Percentiles rank a stretch among this genome's conserved stretches.
These are phyloP conservation scores for Acanthaster planci DNA, from an alignment of 35 echinoderm and acorn worm species.

Conservation along the genomic window DNA sequence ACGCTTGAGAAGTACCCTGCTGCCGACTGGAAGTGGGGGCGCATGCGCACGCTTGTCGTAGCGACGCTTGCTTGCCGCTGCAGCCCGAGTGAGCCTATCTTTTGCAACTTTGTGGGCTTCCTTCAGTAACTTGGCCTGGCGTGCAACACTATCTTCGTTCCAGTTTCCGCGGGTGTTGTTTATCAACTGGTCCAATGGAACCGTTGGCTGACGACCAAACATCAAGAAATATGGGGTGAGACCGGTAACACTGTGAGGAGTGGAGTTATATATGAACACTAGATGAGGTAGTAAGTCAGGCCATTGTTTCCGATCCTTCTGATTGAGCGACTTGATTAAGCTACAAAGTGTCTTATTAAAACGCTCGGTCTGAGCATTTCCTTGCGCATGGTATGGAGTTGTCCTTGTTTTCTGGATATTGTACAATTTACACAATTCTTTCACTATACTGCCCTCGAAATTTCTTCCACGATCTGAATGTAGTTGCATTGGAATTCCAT, in stretches of 20 bases:
- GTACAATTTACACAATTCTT: slow-evolving; percentile 66
- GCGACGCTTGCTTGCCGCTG: neutral
- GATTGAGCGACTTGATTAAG: slow-evolving; percentile 40
- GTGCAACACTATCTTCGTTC: neutral
- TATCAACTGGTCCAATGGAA: neutral
- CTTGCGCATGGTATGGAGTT: slow-evolving; percentile 69
- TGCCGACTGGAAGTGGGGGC: neutral
- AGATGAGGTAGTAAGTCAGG: slow-evolving; percentile 64
- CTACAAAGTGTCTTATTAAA: slow-evolving; percentile 71
- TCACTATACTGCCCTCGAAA: slow-evolving; percentile 60
- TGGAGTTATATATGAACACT: slow-evolving; percentile 69
- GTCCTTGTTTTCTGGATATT: slow-evolving; percentile 63
- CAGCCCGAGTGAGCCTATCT: neutral
- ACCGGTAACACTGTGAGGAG: slow-evolving; percentile 68
- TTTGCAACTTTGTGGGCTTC: neutral
- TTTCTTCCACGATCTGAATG: slow-evolving; percentile 54
- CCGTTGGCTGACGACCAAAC: slow-evolving; percentile 74
- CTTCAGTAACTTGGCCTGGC: neutral
- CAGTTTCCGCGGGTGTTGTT: neutral
- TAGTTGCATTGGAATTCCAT: slow-evolving; percentile 61
- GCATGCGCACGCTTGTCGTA: too few species aligned
- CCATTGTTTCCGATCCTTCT: slow-evolving; percentile 50
- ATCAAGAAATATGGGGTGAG: slow-evolving; percentile 68
- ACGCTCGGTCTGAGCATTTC: slow-evolving; percentile 68
- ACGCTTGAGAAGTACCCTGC: slow-evolving; percentile 10